Evolutionary conservation across 2,888 invertebrate species (phyloP).

Genomic region (Hypomecis punctinalis): DNA sequence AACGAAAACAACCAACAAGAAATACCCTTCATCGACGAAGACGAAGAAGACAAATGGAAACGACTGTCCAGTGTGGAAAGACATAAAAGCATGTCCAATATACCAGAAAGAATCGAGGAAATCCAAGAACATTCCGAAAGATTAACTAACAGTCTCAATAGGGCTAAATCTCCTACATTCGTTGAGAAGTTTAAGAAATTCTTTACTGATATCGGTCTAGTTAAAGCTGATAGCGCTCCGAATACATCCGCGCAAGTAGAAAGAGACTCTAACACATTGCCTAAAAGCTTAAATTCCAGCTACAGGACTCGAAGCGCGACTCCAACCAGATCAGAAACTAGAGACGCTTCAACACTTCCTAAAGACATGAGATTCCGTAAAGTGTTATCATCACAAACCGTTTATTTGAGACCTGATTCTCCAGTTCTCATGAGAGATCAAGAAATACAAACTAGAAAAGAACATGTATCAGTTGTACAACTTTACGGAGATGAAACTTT

Average conservation of each 20-base stretch:
- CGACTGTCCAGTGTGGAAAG: conserved; percentile 66
- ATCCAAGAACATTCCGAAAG: conserved; percentile 69
- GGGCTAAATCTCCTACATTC: conserved; percentile 77
- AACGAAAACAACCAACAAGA: conserved; percentile 80
- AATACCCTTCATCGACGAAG: conserved; percentile 79
- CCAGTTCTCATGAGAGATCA: conserved; percentile 55
- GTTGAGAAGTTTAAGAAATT: conserved; percentile 80
- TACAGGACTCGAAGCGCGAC: conserved; percentile 69
- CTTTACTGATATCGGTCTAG: conserved; percentile 75
- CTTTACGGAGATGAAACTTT: conserved; percentile 72
- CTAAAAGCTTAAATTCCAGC: conserved; percentile 71
- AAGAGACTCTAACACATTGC: conserved; percentile 62
- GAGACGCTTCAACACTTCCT: conserved; percentile 74
- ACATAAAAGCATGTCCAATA: conserved; percentile 78
- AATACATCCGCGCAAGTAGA: conserved; percentile 41
- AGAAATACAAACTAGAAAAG: conserved; percentile 57
- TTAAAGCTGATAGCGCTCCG: conserved; percentile 62
- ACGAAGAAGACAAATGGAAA: conserved; percentile 69
- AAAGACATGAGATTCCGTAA: conserved; percentile 80
- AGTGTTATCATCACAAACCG: conserved; percentile 75
- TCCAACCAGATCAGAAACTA: conserved; percentile 58
- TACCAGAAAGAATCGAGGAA: conserved; percentile 75
- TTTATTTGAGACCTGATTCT: conserved; percentile 73
- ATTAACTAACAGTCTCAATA: conserved; percentile 69
- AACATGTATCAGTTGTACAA: conserved; percentile 76